Base-by-base conservation (phyloP, 2,888 invertebrate species). In the Crioceris asparagi region DNA sequence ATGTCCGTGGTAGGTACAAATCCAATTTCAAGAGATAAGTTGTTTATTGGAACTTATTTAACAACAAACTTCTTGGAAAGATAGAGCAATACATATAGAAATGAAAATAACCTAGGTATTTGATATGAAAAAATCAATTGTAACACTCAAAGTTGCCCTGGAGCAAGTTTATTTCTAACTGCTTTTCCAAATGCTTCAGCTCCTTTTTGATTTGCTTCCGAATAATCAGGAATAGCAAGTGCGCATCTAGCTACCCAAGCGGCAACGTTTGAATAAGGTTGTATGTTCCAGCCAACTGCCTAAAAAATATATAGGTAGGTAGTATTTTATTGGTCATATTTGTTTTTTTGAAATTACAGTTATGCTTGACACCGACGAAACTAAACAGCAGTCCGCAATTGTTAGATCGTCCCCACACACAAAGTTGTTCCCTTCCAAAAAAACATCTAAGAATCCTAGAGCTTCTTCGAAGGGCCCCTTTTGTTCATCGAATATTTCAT, bases 371-470 rank as follows among this genome's bases (percentile, higher is more conserved):
- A 75, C 30, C 4, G 75, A 71, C 11, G 77, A 69, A 39, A 70
- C 69, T 37, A 75, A 67, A 4, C 70, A 67, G 47, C 74, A 71
- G 54, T 81, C 80, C 21, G 80, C 80, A 41, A 80, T 69, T 10
- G 79, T 79, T 21, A 72, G 58, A 32, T 68, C 60, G 29, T 75
- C 67, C 4, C 78, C 79, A 16, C 75, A 71, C 18, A 75, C 72
- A 70, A 75, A 80, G 45, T 72, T 67, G 31, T 67, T 69, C 12
- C 65, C 69, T 38, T 66, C 68, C 27, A 79, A 59, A 52, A 74
- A 77, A 16, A 65, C 62, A 36, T 79, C 71, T 26, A 79, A 55
- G 49, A 74, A 74, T 3, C 66, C 70, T n/a, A 79, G 62, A 3
- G 74, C 72, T 43, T 68, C 66, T 39, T 75, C 71, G 16, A 79